These are phyloP conservation scores for Delphinapterus leucas DNA, from an alignment of 2,113 vertebrate genomes.

Conservation along the genomic window DNA sequence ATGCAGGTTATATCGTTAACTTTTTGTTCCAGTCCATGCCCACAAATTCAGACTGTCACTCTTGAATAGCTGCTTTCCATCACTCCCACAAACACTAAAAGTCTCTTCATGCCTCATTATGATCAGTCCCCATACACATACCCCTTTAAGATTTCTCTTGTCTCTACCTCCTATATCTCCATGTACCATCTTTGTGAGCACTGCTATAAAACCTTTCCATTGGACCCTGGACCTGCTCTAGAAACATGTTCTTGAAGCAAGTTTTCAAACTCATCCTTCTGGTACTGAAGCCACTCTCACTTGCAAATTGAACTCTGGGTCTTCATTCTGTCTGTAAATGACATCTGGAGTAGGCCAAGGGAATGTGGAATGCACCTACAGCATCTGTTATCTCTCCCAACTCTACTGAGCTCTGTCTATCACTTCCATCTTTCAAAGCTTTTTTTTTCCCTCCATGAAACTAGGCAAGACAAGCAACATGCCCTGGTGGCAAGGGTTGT, in stretches of 20 bases:
- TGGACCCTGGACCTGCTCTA: not conserved
- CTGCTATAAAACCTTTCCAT: not conserved
- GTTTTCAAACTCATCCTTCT: not conserved
- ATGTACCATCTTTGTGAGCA: not conserved
- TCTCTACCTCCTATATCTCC: not conserved
- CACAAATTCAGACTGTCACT: not conserved
- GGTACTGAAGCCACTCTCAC: not conserved
- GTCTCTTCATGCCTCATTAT: not conserved
- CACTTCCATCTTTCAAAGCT: not conserved
- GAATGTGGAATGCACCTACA: rapidly evolving
- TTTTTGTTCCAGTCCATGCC: not conserved
- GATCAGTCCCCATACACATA: rapidly evolving
- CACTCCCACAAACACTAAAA: not conserved
- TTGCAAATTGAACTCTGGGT: not conserved
- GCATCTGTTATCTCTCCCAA: not conserved
- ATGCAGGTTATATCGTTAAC: not conserved
- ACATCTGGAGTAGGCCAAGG: not conserved
- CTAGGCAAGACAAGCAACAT: not conserved
- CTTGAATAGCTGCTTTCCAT: not conserved
- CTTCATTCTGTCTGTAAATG: not conserved
- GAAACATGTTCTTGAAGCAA: not conserved
- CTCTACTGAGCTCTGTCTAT: not conserved
- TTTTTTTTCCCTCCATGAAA: not conserved
- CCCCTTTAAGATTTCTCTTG: not conserved
- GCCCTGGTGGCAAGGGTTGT: not conserved